Conservation (phyloP, 92 coral and sea anemone genomes). For the Epizoanthus fatuus region DNA sequence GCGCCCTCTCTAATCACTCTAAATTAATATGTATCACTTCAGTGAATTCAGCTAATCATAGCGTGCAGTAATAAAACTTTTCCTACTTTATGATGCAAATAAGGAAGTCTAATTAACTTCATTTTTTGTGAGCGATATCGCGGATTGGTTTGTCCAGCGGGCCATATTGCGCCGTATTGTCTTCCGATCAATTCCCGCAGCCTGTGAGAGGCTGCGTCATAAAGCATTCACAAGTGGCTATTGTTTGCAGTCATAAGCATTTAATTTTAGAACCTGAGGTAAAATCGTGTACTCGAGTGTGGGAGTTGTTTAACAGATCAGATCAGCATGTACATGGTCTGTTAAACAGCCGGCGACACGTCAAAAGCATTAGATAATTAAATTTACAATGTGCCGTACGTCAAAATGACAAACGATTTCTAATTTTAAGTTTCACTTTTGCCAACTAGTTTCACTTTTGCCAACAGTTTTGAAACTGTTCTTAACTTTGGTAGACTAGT, state of each 20-base stretch:
- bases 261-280: neutral
- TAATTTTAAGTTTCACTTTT: no score
- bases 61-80: neutral
- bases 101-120: constrained; percentile 22
- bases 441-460: no score
- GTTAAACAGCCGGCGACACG: no score
- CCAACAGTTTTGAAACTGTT: no score
- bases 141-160: constrained; percentile 18
- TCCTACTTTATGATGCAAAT: constrained; percentile 31
- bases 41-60: neutral
- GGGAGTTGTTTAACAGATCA: no score
- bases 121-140: constrained; percentile 10
- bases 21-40: neutral
- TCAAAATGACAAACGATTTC: no score
- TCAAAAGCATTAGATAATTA: no score
- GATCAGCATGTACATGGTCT: no score
- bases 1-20: neutral
- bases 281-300: no score
- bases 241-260: constrained; percentile 4
- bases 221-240: neutral
- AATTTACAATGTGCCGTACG: no score
- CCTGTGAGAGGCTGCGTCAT: neutral
- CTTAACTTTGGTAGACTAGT: no score
- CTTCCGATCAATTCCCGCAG: neutral
- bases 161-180: constrained; percentile 13